Evolutionary conservation across 2,113 vertebrate genomes (phyloP).

Genomic region (Eulacestoma nigropectus): DNA sequence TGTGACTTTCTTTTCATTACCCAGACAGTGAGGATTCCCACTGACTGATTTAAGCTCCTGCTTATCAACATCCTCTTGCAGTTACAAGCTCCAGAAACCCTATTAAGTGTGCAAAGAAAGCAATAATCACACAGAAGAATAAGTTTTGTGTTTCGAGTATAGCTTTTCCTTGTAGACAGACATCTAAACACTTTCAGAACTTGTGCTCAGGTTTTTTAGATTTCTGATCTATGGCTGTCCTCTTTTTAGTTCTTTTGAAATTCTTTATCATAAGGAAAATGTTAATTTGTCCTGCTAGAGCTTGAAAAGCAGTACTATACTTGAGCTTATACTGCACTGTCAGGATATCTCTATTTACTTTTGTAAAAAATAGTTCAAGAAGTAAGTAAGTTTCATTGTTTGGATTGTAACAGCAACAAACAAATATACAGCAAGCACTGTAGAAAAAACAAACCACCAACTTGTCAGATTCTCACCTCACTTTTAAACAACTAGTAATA

Average conservation of each 20-base stretch:
- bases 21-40: neutral
- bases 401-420: neutral
- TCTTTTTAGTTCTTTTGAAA: neutral
- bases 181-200: neutral
- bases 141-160: neutral
- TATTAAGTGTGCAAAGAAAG: neutral
- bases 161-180: neutral
- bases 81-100: neutral
- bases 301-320: neutral
- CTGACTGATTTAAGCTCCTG: neutral
- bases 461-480: neutral
- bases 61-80: neutral
- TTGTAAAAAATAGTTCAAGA: neutral
- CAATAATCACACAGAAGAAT: neutral
- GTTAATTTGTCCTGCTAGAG: neutral
- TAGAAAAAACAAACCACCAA: neutral
- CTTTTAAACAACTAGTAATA: neutral
- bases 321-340: neutral
- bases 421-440: neutral
- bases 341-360: neutral
- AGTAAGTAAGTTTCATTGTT: neutral
- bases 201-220: neutral
- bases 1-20: neutral
- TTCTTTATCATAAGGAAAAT: neutral
- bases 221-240: neutral